phyloP scores from a whole-genome alignment of 2,797 vertebrate species.

The Mormyrops boulengeri region DNA sequence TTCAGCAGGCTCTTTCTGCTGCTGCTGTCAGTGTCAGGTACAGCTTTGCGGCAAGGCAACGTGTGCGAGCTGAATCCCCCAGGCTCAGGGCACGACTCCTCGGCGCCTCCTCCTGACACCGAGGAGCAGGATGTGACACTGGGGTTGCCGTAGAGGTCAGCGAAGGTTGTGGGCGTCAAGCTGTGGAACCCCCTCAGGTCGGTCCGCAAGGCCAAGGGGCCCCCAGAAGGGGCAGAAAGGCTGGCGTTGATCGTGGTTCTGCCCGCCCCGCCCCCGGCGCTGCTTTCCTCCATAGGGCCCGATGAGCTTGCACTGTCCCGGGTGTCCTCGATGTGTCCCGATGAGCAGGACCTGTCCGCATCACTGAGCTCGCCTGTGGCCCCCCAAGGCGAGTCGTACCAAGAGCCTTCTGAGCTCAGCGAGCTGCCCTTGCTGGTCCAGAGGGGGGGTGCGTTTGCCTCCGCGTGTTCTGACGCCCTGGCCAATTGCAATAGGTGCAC shows the following conservation, averaged over 20 bases:
- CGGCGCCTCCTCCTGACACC: constrained; percentile 57
- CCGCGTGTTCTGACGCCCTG: constrained; percentile 36
- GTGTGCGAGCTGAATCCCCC: constrained; percentile 68
- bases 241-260: constrained; percentile 35
- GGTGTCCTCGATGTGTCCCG: constrained; percentile 56
- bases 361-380: constrained; percentile 59
- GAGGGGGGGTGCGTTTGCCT: constrained; percentile 50
- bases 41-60: constrained; percentile 68
- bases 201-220: constrained; percentile 42
- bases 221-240: constrained; percentile 48
- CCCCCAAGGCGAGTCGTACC: constrained; percentile 90
- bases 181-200: constrained; percentile 54
- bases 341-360: constrained; percentile 58
- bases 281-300: background rate
- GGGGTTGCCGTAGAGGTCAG: background rate
- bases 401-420: constrained; percentile 83
- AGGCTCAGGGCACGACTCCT: constrained; percentile 46
- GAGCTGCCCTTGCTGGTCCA: constrained; percentile 86
- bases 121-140: constrained; percentile 59
- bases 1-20: constrained; percentile 80
- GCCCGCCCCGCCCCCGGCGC: constrained; percentile 27
- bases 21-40: constrained; percentile 45
- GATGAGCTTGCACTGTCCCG: constrained; percentile 42
- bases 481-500: constrained; percentile 58
- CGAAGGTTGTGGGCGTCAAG: background rate